Percentiles rank a stretch among this genome's conserved stretches.
Conservation (phyloP, 1,140 invertebrate genomes). For the Drosophila takahashii region DNA sequence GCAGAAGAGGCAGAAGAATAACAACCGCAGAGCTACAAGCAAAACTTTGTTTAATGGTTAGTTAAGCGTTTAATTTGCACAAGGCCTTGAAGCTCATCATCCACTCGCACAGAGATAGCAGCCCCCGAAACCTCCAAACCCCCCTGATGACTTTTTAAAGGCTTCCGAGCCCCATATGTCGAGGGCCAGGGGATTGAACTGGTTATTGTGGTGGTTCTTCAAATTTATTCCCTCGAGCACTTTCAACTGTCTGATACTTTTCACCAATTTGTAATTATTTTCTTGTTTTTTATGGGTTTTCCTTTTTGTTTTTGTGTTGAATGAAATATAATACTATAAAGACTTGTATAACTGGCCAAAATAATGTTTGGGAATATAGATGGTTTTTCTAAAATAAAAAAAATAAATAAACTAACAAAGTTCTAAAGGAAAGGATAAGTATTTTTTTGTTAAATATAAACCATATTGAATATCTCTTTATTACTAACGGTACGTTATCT, state of each 20-base stretch:
- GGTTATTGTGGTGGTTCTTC: slow-evolving; percentile 4
- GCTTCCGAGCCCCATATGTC: slow-evolving; percentile 13
- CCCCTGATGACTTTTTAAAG: slow-evolving; percentile 39
- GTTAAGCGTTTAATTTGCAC: slow-evolving; percentile 80
- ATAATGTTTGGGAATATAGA: too few species aligned
- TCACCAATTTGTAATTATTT: not conserved
- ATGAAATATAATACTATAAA: not conserved
- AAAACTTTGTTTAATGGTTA: slow-evolving; percentile 81
- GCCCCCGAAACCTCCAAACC: slow-evolving; percentile 11
- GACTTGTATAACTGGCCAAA: not conserved
- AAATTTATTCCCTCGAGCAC: slow-evolving; percentile 9
- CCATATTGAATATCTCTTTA: too few species aligned
- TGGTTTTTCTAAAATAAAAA: too few species aligned
- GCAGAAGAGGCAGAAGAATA: slow-evolving; percentile 30
- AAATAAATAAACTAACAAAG: too few species aligned
- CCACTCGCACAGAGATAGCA: not conserved
- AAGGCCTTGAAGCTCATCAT: slow-evolving; percentile 47
- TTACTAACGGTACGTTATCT: too few species aligned
- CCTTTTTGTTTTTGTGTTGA: not conserved
- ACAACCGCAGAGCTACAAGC: slow-evolving; percentile 76
- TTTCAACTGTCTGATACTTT: not conserved
- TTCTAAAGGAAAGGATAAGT: too few species aligned
- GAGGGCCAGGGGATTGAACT: not conserved
- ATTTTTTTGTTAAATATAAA: too few species aligned
- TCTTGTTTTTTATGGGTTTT: too few species aligned